Evolutionary conservation across 2,888 invertebrate genomes (phyloP), one percentile per base, ranked within the genome.

Genomic region (Cosmia pyralina): DNA sequence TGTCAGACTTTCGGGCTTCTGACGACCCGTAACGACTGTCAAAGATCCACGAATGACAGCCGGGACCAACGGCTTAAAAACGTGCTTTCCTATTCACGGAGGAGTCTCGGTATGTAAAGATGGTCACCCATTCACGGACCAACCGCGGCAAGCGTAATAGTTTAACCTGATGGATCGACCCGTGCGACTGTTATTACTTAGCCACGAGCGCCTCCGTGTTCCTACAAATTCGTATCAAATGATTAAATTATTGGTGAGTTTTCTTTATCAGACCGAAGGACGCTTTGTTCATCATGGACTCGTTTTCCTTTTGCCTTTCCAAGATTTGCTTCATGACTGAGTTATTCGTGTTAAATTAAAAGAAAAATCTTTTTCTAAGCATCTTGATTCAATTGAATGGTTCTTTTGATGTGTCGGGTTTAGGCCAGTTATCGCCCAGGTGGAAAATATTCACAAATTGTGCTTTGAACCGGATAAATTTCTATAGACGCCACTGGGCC

Each of bases 391-490:
- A 86, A 84, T 84, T 83, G 71, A 85, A 85, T 69, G 79, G 71
- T 83, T 81, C 81, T 87, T 90, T 90, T 92, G 89, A 92, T 88
- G 85, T 83, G 72, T 72, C 19, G 72, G 81, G 81, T 73, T 69
- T 74, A 38, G 79, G 75, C 81, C 78, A 79, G 77, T 69, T 71
- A 66, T 84, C 85, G 73, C 71, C 81, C 86, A 87, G 81, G 81
- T 84, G 88, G 87, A 91, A 90, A 85, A 88, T 87, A 88, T 89
- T 88, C 75, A 82, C 78, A 84, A 82, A 87, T 86, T 88, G 88
- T 85, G 86, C 88, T 75, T 68, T 85, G 85, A 83, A 85, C 83
- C 74, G 82, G 75, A 87, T 86, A 77, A 28, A 85, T 84, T 85
- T 75, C 65, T 81, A 77, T 75, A 80, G 80, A 85, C 85, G 76